phyloP scores from a whole-genome alignment of 2,797 vertebrate genomes.

The Anolis apletophallus region DNA sequence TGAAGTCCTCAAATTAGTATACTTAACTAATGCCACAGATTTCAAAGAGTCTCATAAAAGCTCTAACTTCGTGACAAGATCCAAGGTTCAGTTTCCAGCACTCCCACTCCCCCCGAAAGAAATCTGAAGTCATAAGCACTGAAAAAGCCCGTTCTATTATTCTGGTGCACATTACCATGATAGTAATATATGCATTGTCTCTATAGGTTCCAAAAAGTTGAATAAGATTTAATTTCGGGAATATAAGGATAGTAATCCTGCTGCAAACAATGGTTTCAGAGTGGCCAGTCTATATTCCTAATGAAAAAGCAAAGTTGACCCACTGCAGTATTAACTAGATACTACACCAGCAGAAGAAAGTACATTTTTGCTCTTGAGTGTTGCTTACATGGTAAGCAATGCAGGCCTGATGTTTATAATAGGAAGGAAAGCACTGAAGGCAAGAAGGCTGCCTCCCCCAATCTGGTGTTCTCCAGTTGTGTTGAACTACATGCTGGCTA shows the following conservation, averaged over 20 bases:
- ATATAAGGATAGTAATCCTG: background rate
- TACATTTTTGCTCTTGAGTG: background rate
- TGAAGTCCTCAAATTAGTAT: background rate
- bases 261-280: background rate
- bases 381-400: background rate
- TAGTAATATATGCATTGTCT: background rate
- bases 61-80: background rate
- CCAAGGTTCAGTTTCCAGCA: background rate
- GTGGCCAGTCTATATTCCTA: background rate
- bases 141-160: background rate
- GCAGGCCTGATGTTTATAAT: background rate
- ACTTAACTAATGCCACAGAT: background rate
- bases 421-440: background rate
- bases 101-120: background rate
- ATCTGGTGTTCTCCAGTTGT: background rate
- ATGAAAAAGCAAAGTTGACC: background rate
- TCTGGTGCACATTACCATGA: background rate
- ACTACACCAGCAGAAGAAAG: background rate
- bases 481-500: background rate
- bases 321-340: background rate
- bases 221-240: background rate
- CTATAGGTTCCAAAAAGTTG: background rate
- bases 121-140: background rate
- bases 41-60: background rate
- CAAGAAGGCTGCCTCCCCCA: background rate